Evolutionary conservation across 2,113 vertebrate genomes (phyloP), one percentile per base, ranked within the genome.

Genomic region (Oryzias javanicus): DNA sequence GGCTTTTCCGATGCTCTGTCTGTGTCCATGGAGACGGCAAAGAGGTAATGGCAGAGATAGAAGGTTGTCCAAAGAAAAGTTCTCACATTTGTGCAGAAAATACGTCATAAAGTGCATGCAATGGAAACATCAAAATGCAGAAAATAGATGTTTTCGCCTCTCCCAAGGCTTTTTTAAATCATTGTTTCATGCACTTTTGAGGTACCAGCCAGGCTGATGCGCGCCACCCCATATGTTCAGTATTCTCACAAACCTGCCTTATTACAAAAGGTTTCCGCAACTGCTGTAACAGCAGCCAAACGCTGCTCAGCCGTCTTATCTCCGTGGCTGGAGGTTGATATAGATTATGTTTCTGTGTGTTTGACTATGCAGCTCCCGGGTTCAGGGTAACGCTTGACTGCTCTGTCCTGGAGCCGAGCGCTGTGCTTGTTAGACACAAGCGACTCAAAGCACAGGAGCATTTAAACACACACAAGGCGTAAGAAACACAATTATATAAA

Each of bases 1-100:
- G 35, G 49, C 54, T 59, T 76, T 55, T 47, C 46, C 20, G 65
- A 67, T 78, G 72, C 72, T 5, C 40, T 4, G 56, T 57, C 64
- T 48, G 81, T 80, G 82, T 81, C 70, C 46, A 69, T 78, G 70
- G 62, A 79, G 73, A 84, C 58, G 49, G 42, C 42, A 46, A 58
- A 60, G 71, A 75, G 73, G 78, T 69, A 67, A 71, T 61, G 64
- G 55, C 72, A 65, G 62, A 60, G 72, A 72, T 51, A 62, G 65
- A 64, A 65, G 86, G 69, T 68, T 71, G 72, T 83, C 70, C 78
- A 74, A 69, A 60, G 67, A 78, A 59, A 83, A 73, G 55, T 81
- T 82, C 73, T 79, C 73, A 78, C 66, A 79, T 74, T 72, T 70
- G 75, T 70, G 47, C 59, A 52, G 79, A 50, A 53, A 73, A 81